A percentile compares a stretch with the other conserved stretches of the same genome.
These are phyloP conservation scores for Axis porcinus DNA, from an alignment of 2,113 vertebrate genomes.

Conservation along the genomic window DNA sequence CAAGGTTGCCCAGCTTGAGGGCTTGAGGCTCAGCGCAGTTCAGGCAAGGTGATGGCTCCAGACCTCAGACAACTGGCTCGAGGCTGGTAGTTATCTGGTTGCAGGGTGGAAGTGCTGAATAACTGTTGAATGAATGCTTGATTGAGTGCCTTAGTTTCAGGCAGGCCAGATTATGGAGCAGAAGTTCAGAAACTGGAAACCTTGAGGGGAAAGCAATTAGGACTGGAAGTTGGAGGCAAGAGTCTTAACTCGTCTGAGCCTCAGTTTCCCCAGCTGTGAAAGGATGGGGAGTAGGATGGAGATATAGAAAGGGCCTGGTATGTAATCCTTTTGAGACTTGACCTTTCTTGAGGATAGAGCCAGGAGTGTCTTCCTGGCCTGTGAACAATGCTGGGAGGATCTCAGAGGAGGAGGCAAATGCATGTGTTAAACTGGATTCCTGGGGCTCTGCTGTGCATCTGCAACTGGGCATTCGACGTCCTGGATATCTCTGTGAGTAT, in stretches of 20 bases:
- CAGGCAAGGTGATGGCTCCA: not conserved
- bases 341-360: not conserved
- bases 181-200: not conserved
- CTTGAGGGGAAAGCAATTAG: not conserved
- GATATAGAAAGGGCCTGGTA: not conserved
- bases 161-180: not conserved
- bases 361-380: not conserved
- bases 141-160: not conserved
- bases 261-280: not conserved
- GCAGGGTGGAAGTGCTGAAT: not conserved
- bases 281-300: not conserved
- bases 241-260: not conserved
- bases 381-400: not conserved
- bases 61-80: not conserved
- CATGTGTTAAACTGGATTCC: not conserved
- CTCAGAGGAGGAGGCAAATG: not conserved
- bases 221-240: not conserved
- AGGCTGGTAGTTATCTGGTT: not conserved
- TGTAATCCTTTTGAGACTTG: not conserved
- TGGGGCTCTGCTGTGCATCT: not conserved
- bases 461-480: not conserved
- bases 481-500: not conserved
- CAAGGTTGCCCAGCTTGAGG: rapidly evolving
- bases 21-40: too few species aligned
- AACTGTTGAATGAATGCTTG: not conserved